Evolutionary conservation across 1,140 invertebrate genomes (phyloP), one percentile per base, ranked within the genome.

Genomic region (Drosophila kikkawai): DNA sequence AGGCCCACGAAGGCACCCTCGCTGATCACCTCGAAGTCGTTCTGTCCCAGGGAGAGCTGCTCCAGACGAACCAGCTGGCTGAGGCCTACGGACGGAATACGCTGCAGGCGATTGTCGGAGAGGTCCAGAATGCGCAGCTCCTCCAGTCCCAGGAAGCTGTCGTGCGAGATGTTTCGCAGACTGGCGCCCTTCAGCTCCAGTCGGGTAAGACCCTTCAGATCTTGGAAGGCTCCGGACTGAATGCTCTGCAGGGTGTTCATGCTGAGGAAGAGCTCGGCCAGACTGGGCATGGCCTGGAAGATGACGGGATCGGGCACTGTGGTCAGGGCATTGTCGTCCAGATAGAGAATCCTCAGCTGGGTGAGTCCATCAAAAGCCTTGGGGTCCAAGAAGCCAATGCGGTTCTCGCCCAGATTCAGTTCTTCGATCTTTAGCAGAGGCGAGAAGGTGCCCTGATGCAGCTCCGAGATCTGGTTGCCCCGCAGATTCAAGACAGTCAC

Each of bases 331-430:
- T 98, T 99, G 88, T 98, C 96, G 78, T 98, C 96, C 56, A 98
- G 93, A 83, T 97, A 96, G 1, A 99, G 93, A 2, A 97, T 96
- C 51, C 97, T 93, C 42, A 98, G 94, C 2, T 96, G 95, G 2
- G 94, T 93, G n/a, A 98, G 92, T 5, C 97, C 97, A 56, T 95
- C 95, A 84, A 98, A 98, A 1, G 97, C 96, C 67, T 94, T 95
- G 0, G 95, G 94, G 75, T 97, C 96, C 19, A 98, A 95, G 74
- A 94, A 95, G 3, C 96, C 95, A 85, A 98, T 97, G 69, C 96
- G 95, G 92, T 99, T 99, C 85, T 97, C 95, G 1, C 97, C 97
- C 47, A 99, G 93, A 93, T 98, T 97, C 17, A 99, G 93, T 85
- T 97, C 96, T 88, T 97, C 96, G 22, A 99, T 94, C 74, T 95